Base-by-base conservation (phyloP, 2,888 invertebrate species). In the Patella ulyssiponensis region DNA sequence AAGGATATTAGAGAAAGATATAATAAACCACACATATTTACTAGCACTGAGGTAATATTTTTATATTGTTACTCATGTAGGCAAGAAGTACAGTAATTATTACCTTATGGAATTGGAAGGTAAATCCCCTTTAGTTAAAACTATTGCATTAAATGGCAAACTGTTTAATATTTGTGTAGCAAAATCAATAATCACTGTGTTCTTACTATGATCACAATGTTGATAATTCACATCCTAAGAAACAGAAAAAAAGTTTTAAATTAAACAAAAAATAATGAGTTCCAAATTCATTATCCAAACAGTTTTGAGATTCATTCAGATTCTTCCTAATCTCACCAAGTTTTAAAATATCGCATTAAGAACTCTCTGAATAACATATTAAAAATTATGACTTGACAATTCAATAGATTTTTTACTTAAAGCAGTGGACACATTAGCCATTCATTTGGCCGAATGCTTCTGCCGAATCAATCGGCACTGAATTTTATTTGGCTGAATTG, bases 101-200 rank as follows among this genome's bases (percentile, higher is more conserved):
- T 80, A 90, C 90, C 90, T 89, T 76, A 91, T 82, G 20, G 86
- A 81, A 81, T 88, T 90, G 14, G 90, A 88, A 17, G 90, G 88
- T 4, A 91, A 83, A 79, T 91, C 91, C 17, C 91, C 91, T 76
- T 89, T 87, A 20, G 89, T 88, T 15, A 91, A 79, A 3, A 91
- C 80, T 17, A 90, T 79, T n/a, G 91, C 81, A 76, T 86, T 84
- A 33, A 79, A 70, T 7, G 91, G 91, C 77, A 91, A 81, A 27
- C 81, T 84, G 17, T 84, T 75, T 53, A 90, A 81, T 2, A 88
- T 73, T 17, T 85, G 82, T 54, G 76, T 72, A 23, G 88, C 90
- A 83, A 90, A 91, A 75, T 91, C 89, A 51, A 80, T 82, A 23
- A 91, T 83, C 52, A 88, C 87, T 14, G 81, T 79, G 79, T 89